Evolutionary conservation across 30 jellyfish, hydroid and myxozoan species (phyloP).

Genomic region (Chironex yamaguchii): DNA sequence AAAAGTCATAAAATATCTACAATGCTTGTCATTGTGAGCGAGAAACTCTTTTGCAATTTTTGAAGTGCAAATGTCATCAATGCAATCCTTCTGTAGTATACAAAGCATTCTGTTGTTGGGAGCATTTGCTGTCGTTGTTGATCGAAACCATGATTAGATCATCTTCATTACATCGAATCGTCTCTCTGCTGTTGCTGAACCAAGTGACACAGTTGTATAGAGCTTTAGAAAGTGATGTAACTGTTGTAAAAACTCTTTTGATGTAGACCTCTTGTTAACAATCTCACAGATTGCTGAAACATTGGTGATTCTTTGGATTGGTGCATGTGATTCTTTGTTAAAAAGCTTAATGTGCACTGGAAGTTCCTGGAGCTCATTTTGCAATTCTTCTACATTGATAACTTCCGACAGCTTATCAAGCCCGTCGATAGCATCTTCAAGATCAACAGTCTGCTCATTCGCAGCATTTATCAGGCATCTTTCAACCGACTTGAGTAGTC

Average conservation of each 20-base stretch:
- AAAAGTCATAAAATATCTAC: too few species aligned
- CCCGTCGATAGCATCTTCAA: slow-evolving; percentile 39
- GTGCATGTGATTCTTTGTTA: slow-evolving; percentile 12
- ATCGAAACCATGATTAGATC: too few species aligned
- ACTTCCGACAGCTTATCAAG: slow-evolving; percentile 56
- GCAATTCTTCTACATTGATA: slow-evolving; percentile 34
- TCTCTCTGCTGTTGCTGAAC: too few species aligned
- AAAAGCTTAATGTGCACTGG: slow-evolving; percentile 23
- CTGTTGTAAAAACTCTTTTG: slow-evolving; percentile 42
- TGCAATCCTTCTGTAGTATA: too few species aligned
- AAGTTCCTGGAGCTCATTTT: slow-evolving; percentile 43
- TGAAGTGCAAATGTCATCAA: too few species aligned
- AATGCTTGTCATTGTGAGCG: too few species aligned
- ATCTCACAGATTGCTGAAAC: slow-evolving; percentile 42
- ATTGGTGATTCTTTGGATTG: slow-evolving; percentile 34
- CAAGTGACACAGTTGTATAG: too few species aligned
- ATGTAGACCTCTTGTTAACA: slow-evolving; percentile 15
- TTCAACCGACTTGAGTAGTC: slow-evolving; percentile 50
- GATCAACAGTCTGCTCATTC: slow-evolving; percentile 31
- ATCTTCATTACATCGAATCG: too few species aligned
- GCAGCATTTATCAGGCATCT: slow-evolving; percentile 32
- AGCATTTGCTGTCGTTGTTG: too few species aligned
- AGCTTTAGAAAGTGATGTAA: too few species aligned
- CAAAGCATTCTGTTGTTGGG: too few species aligned
- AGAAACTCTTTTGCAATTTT: too few species aligned